Conservation (phyloP, 1,140 invertebrate genomes). For the Chironomus striatipennis region DNA sequence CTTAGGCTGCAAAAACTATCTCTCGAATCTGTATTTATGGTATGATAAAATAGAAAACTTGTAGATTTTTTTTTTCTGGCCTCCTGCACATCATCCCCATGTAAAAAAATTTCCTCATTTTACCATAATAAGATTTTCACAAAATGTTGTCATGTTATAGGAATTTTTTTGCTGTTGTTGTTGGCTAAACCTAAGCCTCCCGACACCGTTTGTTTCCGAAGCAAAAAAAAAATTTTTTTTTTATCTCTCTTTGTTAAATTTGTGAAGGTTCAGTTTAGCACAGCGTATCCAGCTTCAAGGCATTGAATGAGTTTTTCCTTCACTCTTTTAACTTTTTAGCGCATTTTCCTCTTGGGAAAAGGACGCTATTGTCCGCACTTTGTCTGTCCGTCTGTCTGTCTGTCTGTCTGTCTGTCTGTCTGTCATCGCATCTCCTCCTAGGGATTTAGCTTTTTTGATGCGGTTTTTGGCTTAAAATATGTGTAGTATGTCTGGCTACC, state of each 20-base stretch:
- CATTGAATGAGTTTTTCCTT: background rate
- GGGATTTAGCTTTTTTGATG: no score
- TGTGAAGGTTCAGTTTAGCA: background rate
- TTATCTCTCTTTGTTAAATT: constrained; percentile 9
- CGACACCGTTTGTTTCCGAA: background rate
- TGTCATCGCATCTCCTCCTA: no score
- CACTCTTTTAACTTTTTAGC: background rate
- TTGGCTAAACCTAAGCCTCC: background rate
- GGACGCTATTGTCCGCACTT: no score
- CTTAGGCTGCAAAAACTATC: background rate
- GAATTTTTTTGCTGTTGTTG: background rate
- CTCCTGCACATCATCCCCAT: no score
- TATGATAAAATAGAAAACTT: background rate
- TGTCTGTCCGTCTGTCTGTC: no score
- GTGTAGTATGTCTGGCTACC: no score
- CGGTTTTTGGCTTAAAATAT: no score
- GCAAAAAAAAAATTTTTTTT: background rate
- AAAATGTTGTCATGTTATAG: background rate
- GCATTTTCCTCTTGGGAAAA: no score
- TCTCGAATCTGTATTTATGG: background rate
- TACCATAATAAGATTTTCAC: background rate
- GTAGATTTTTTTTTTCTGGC: background rate
- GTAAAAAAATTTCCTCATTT: background rate
- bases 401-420: no score
- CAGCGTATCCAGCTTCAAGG: background rate